Evolutionary conservation across 2,888 invertebrate genomes (phyloP).

Genomic region (Miltochrista miniata): DNA sequence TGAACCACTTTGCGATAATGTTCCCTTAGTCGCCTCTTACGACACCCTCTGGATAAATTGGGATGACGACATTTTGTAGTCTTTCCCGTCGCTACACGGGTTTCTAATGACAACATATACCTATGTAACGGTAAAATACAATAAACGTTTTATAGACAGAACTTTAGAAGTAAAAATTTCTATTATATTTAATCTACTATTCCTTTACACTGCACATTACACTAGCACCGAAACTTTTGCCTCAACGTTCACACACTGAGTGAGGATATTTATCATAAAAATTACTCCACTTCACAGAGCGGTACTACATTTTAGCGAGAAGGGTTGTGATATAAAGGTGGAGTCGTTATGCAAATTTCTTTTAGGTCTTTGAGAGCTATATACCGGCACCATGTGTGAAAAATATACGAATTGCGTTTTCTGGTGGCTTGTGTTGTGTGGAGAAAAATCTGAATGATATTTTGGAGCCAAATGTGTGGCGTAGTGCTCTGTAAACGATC

Average conservation of each 20-base stretch:
- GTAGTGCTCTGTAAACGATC: background rate
- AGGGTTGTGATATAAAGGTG: slow-evolving; percentile 32
- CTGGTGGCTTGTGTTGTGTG: slow-evolving; percentile 12
- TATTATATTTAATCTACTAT: no score
- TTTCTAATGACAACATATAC: no score
- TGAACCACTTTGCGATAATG: no score
- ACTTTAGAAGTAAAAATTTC: no score
- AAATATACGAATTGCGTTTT: slow-evolving; percentile 34
- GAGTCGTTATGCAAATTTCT: slow-evolving; percentile 45
- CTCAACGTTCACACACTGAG: slow-evolving; percentile 16
- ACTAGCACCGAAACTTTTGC: slow-evolving; percentile 14
- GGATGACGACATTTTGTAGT: no score
- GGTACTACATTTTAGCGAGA: slow-evolving; percentile 29
- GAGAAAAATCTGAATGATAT: slow-evolving; percentile 19
- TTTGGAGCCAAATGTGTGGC: slow-evolving; percentile 8
- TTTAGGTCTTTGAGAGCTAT: slow-evolving; percentile 35
- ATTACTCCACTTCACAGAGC: slow-evolving; percentile 42
- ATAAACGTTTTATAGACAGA: no score
- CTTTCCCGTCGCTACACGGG: no score
- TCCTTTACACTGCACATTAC: no score
- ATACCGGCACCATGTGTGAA: slow-evolving; percentile 11
- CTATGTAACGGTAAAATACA: no score
- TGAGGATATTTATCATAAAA: slow-evolving; percentile 45
- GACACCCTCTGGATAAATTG: no score
- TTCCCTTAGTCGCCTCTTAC: no score